Evolutionary conservation across 2,888 invertebrate species (phyloP).

Genomic region (Thera obeliscata): DNA sequence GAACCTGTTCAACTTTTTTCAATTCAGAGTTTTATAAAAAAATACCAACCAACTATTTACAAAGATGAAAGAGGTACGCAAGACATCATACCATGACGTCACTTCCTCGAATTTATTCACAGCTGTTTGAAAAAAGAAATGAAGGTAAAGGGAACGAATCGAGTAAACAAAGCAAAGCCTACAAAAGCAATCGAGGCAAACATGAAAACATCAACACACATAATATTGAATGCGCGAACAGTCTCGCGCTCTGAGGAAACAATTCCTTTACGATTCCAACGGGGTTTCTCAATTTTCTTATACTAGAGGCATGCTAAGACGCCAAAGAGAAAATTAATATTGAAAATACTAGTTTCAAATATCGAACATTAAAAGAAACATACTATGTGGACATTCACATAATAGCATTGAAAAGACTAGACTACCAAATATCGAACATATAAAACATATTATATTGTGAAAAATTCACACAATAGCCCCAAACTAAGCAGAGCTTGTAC

Average conservation of each 20-base stretch:
- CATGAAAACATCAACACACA: conserved; percentile 17
- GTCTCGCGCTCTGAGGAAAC: conserved; percentile 11
- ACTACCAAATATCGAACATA: too few relatives aligned
- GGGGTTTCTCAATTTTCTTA: conserved; percentile 17
- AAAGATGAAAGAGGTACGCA: not conserved
- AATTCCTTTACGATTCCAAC: conserved; percentile 26
- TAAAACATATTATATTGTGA: too few relatives aligned
- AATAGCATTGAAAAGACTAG: too few relatives aligned
- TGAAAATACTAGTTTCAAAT: too few relatives aligned
- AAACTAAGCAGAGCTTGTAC: too few relatives aligned
- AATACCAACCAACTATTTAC: not conserved
- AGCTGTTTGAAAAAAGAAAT: conserved; percentile 13
- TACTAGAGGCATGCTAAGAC: not conserved
- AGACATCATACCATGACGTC: not conserved
- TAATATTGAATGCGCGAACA: conserved; percentile 11
- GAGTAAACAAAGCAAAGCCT: conserved; percentile 11
- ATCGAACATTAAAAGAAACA: too few relatives aligned
- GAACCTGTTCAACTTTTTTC: too few relatives aligned
- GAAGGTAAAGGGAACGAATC: conserved; percentile 4
- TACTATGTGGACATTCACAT: too few relatives aligned
- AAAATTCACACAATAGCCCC: too few relatives aligned
- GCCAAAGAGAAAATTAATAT: too few relatives aligned
- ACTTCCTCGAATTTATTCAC: not conserved
- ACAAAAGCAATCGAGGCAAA: conserved; percentile 18
- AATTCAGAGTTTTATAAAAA: too few relatives aligned